These are phyloP conservation scores for Leptopilina drosophilae DNA, from an alignment of 2,888 invertebrate genomes.

Conservation along the genomic window DNA sequence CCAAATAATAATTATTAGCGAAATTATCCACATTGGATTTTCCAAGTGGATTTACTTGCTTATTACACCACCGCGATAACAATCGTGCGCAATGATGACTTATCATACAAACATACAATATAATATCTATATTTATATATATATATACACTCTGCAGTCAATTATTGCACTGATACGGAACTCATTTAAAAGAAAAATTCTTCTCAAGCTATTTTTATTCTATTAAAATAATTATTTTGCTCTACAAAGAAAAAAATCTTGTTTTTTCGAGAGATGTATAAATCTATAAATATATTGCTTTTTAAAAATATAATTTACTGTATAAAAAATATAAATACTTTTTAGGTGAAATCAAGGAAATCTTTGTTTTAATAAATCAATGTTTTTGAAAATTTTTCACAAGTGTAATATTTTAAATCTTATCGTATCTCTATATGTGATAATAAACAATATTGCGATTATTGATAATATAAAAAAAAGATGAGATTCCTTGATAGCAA, in stretches of 20 bases:
- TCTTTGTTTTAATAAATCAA: neutral
- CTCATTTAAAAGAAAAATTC: no score
- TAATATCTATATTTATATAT: neutral
- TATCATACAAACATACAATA: neutral
- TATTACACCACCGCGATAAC: constrained; percentile 37
- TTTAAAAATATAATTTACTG: no score
- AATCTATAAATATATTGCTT: no score
- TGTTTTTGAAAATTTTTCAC: neutral
- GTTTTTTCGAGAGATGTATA: no score
- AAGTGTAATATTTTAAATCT: neutral
- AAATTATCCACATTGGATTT: constrained; percentile 35
- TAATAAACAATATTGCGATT: constrained; percentile 7
- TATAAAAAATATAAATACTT: no score
- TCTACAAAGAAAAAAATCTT: no score
- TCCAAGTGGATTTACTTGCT: constrained; percentile 17
- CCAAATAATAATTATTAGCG: constrained; percentile 29
- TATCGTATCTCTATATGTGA: constrained; percentile 2
- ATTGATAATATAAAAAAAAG: neutral
- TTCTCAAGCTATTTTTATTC: no score
- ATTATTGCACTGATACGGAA: no score
- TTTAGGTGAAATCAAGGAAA: no score
- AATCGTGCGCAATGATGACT: constrained; percentile 19
- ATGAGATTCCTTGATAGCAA: constrained; percentile 4
- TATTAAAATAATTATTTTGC: no score
- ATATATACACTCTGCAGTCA: neutral